Evolutionary conservation across 2,113 vertebrate genomes (phyloP).

Genomic region (Bujurquina vittata): DNA sequence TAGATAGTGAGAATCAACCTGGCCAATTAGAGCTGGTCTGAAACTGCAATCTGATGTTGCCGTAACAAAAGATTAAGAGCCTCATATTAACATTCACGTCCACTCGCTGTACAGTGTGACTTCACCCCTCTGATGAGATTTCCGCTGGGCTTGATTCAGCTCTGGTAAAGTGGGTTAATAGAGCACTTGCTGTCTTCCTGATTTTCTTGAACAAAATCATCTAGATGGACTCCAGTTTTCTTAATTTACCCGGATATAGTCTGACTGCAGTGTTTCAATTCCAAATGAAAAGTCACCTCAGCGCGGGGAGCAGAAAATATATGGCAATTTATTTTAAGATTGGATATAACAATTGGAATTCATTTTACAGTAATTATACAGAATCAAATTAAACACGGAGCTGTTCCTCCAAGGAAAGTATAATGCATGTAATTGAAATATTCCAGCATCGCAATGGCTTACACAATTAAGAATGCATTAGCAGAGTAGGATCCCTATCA

Average conservation of each 20-base stretch:
- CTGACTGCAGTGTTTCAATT: slow-evolving; percentile 31
- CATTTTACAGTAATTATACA: slow-evolving; percentile 75
- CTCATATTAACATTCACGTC: slow-evolving; percentile 21
- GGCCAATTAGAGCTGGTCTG: slow-evolving; percentile 22
- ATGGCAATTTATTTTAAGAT: slow-evolving; percentile 63
- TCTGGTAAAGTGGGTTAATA: slow-evolving; percentile 54
- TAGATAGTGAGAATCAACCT: slow-evolving; percentile 21
- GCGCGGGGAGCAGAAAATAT: slow-evolving; percentile 34
- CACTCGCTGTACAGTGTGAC: background rate
- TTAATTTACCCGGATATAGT: slow-evolving; percentile 45
- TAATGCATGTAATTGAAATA: slow-evolving; percentile 79
- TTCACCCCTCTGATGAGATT: slow-evolving; percentile 7
- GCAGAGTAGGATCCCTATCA: slow-evolving; percentile 57
- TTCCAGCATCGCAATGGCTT: slow-evolving; percentile 73
- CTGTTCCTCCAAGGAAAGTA: slow-evolving; percentile 66
- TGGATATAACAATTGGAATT: slow-evolving; percentile 74
- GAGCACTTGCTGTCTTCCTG: slow-evolving; percentile 43
- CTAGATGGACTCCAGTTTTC: slow-evolving; percentile 45
- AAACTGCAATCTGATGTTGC: background rate
- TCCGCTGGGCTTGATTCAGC: slow-evolving; percentile 23
- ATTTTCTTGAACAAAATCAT: slow-evolving; percentile 51
- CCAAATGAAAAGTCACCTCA: slow-evolving; percentile 47
- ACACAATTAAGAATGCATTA: slow-evolving; percentile 79
- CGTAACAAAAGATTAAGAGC: slow-evolving; percentile 10
- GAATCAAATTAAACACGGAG: slow-evolving; percentile 74